Conservation (phyloP, 2,888 invertebrate species). For the Stenolophus ochropezus region DNA sequence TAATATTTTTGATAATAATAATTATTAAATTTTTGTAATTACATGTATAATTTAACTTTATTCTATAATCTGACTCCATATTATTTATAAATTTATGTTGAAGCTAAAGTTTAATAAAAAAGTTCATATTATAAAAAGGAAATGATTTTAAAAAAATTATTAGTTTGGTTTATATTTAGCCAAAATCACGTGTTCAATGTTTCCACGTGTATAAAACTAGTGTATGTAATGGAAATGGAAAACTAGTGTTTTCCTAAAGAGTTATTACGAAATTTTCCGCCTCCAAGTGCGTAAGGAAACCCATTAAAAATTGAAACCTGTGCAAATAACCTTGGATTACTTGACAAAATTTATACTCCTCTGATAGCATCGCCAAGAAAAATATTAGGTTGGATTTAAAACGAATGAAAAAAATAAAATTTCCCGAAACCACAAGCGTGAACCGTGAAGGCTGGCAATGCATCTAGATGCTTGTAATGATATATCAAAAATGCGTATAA, state of each 20-base stretch:
- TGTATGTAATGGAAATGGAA: no score
- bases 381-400: constrained; percentile 26
- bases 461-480: constrained; percentile 57
- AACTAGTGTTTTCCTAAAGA: neutral
- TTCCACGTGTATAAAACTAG: no score
- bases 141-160: no score
- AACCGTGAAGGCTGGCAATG: constrained; percentile 59
- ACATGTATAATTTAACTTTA: no score
- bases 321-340: constrained; percentile 6
- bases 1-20: no score
- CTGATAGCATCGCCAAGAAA: constrained; percentile 53
- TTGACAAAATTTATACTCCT: constrained; percentile 40
- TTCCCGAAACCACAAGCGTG: constrained; percentile 54
- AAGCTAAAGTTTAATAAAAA: no score
- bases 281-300: neutral
- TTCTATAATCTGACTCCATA: no score
- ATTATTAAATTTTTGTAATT: no score
- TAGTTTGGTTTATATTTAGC: no score
- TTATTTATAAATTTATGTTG: no score
- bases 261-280: neutral
- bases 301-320: neutral
- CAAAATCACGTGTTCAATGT: no score
- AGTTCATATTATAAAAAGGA: no score
- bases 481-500: constrained; percentile 57
- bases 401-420: constrained; percentile 50